Base-by-base conservation (phyloP, 2,797 vertebrate genomes). In the Trachurus trachurus region DNA sequence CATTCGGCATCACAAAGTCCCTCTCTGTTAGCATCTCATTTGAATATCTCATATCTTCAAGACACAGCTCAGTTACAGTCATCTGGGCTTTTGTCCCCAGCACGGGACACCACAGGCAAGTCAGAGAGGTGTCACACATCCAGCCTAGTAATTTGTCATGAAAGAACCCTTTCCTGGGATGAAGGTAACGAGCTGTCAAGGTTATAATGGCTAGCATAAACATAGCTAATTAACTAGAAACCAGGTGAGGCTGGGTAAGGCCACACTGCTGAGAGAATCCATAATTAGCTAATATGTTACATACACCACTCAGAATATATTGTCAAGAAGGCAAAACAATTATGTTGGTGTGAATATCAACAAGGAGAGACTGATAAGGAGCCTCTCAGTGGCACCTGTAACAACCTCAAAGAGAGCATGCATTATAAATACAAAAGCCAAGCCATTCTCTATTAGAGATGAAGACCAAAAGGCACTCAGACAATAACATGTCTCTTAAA, bases 31-130 rank as follows among this genome's bases (percentile, higher is more conserved):
- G 92, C 85, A 87, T 93, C 95, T 96, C 91, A 95, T 95, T 96
- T 96, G 90, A 96, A 96, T 95, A 94, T 90, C 92, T 96, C 89
- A 96, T 94, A 95, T 96, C 95, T 96, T 94, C 93, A 94, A 95
- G 95, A 96, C 92, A 87, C 84, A 63, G 86, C 92, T 92, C 88
- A 66, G 83, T 83, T 85, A 75, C 79, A 94, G 93, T 96, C 93
- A 94, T 93, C 72, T 90, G 94, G 93, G 95, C 92, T 94, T 95
- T 94, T 88, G 93, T 94, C 94, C 93, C 93, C 86, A 69, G 89
- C 83, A 91, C 86, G 83, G 91, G 94, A 94, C 92, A 94, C 89
- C 91, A 94, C 90, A 92, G 89, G 92, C 88, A 88, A 94, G 91
- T 94, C 90, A 88, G 87, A 88, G 89, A 91, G 76, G 88, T 92